These are phyloP conservation scores for Fragum fragum DNA, from an alignment of 2,888 invertebrate species.

Conservation along the genomic window DNA sequence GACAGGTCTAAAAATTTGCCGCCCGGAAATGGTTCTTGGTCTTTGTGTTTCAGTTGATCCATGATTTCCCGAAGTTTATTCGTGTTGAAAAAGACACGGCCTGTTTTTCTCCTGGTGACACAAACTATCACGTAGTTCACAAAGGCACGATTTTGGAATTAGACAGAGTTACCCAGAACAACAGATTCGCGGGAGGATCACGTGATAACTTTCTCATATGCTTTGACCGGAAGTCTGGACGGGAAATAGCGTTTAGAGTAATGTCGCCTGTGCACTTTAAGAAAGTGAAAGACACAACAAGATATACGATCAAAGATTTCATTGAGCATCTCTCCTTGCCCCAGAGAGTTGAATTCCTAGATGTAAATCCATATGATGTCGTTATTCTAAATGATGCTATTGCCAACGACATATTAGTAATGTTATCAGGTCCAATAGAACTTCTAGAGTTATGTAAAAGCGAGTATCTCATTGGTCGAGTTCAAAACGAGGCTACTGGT, in stretches of 20 bases:
- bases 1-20: too few relatives aligned
- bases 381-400: slow-evolving; percentile 50
- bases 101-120: slow-evolving; percentile 50
- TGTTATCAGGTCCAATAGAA: slow-evolving; percentile 56
- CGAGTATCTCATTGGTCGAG: slow-evolving; percentile 46
- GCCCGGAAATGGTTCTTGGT: too few relatives aligned
- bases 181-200: slow-evolving; percentile 32
- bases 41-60: slow-evolving; percentile 44
- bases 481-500: slow-evolving; percentile 18
- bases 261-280: slow-evolving; percentile 50
- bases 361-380: slow-evolving; percentile 54
- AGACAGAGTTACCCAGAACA: slow-evolving; percentile 56
- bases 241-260: slow-evolving; percentile 47
- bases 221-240: slow-evolving; percentile 31
- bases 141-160: slow-evolving; percentile 52
- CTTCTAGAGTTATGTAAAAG: slow-evolving; percentile 37
- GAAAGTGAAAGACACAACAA: slow-evolving; percentile 50
- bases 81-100: slow-evolving; percentile 50
- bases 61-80: slow-evolving; percentile 59
- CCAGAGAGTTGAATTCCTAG: slow-evolving; percentile 51
- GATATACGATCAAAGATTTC: slow-evolving; percentile 51
- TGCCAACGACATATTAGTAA: slow-evolving; percentile 49
- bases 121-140: slow-evolving; percentile 39
- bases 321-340: slow-evolving; percentile 61
- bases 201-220: slow-evolving; percentile 55